phyloP scores from a whole-genome alignment of 2,888 invertebrate genomes.

The Lycophotia porphyrea region DNA sequence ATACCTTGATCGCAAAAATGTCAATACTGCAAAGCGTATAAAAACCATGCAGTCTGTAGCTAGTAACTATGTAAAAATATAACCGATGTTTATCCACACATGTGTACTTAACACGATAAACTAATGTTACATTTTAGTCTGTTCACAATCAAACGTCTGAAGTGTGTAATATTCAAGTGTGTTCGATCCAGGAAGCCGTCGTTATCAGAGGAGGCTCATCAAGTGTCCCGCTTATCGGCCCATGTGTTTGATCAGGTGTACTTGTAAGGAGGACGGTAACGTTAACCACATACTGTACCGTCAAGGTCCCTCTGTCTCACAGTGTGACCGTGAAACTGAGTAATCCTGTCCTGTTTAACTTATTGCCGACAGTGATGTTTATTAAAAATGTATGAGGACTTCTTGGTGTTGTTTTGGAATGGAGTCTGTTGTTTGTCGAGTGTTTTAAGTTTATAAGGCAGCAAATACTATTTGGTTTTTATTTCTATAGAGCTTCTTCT shows the following conservation, averaged over 20 bases:
- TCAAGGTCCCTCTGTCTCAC: slow-evolving; percentile 80
- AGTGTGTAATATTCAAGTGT: slow-evolving; percentile 75
- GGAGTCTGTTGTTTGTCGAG: slow-evolving; percentile 31
- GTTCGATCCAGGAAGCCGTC: slow-evolving; percentile 79
- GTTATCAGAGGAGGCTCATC: slow-evolving; percentile 86
- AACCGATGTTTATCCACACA: slow-evolving; percentile 29
- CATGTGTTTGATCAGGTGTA: slow-evolving; percentile 89
- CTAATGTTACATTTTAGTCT: slow-evolving; percentile 51
- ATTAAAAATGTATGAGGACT: slow-evolving; percentile 62
- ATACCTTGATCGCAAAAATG: slow-evolving; percentile 34
- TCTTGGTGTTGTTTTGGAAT: slow-evolving; percentile 50
- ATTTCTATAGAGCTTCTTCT: slow-evolving; percentile 18
- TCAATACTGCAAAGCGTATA: slow-evolving; percentile 18
- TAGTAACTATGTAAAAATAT: slow-evolving; percentile 17
- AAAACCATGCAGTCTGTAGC: slow-evolving; percentile 22
- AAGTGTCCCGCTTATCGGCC: slow-evolving; percentile 88
- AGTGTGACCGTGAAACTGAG: slow-evolving; percentile 81
- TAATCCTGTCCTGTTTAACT: slow-evolving; percentile 73
- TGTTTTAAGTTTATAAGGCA: slow-evolving; percentile 31
- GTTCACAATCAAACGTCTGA: slow-evolving; percentile 64
- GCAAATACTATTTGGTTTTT: slow-evolving; percentile 37
- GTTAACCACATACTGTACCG: slow-evolving; percentile 77
- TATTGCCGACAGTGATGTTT: slow-evolving; percentile 65
- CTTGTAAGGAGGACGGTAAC: slow-evolving; percentile 77
- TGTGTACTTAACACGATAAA: slow-evolving; percentile 31